phyloP scores from a whole-genome alignment of 2,888 invertebrate genomes.

The Cistogaster globosa region DNA sequence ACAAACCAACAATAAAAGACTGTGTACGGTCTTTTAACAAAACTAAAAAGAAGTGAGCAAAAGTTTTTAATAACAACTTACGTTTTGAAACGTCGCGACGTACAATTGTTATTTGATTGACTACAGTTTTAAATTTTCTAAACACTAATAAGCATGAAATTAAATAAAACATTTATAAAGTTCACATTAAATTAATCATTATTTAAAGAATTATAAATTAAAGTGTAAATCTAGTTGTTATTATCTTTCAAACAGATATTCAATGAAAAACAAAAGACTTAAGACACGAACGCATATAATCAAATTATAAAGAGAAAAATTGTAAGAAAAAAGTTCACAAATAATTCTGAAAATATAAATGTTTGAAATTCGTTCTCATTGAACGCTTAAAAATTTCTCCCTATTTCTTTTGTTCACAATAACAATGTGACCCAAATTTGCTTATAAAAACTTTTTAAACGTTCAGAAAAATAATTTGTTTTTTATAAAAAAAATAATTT shows the following conservation, averaged over 20 bases:
- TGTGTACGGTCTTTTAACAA: not conserved
- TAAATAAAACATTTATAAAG: slow-evolving; percentile 51
- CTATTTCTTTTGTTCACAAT: no score
- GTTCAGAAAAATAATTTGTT: no score
- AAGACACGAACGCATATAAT: slow-evolving; percentile 51
- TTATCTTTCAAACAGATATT: not conserved
- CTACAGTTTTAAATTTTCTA: not conserved
- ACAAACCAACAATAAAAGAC: not conserved
- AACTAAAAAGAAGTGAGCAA: slow-evolving; percentile 7
- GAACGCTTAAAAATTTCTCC: no score
- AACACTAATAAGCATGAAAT: slow-evolving; percentile 66
- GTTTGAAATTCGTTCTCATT: no score
- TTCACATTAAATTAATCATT: slow-evolving; percentile 41
- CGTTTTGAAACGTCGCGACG: slow-evolving; percentile 3
- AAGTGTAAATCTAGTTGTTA: not conserved
- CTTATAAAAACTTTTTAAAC: no score
- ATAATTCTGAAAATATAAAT: no score
- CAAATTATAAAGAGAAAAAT: not conserved
- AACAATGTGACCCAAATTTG: no score
- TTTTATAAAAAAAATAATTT: no score
- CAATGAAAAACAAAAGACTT: slow-evolving; percentile 56
- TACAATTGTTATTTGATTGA: slow-evolving; percentile 39
- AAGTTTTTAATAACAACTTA: slow-evolving; percentile 2
- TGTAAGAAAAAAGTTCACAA: not conserved
- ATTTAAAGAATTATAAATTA: slow-evolving; percentile 25